Percentiles rank a stretch among this genome's conserved stretches.
Conservation (phyloP, 2,797 vertebrate species). For the Pseudotriccus pelzelni region DNA sequence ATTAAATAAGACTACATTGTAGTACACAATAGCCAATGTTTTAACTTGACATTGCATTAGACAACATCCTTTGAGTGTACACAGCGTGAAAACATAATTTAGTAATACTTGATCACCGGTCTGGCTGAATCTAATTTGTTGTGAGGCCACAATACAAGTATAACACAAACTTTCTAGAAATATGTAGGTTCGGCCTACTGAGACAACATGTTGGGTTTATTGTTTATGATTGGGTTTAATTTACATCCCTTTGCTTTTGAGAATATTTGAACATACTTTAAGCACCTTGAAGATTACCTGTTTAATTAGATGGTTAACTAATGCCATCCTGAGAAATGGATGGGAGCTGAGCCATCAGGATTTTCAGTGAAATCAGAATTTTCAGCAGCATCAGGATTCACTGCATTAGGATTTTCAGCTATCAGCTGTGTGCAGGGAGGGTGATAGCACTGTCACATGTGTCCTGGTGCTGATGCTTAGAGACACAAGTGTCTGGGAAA, state of each 20-base stretch:
- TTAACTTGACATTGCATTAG: neutral
- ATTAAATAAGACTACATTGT: neutral
- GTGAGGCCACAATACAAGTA: neutral
- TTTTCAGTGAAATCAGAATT: neutral
- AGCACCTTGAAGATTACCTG: neutral
- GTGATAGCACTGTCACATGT: accelerated
- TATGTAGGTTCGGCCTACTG: neutral
- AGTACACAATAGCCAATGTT: neutral
- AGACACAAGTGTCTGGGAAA: neutral
- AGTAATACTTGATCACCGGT: neutral
- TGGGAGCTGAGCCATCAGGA: neutral
- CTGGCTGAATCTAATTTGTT: neutral
- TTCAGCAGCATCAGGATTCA: neutral
- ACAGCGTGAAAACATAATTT: neutral
- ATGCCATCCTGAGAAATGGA: neutral
- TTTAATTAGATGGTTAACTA: neutral
- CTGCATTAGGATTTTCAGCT: neutral
- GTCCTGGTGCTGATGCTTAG: neutral
- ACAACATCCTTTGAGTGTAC: neutral
- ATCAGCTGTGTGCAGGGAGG: neutral
- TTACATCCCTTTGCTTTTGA: neutral
- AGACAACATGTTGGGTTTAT: neutral
- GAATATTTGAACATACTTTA: neutral
- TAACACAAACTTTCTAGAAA: neutral
- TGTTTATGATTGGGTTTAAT: neutral